phyloP scores from a whole-genome alignment of 1,140 invertebrate genomes.

The Dreissena rostriformis region DNA sequence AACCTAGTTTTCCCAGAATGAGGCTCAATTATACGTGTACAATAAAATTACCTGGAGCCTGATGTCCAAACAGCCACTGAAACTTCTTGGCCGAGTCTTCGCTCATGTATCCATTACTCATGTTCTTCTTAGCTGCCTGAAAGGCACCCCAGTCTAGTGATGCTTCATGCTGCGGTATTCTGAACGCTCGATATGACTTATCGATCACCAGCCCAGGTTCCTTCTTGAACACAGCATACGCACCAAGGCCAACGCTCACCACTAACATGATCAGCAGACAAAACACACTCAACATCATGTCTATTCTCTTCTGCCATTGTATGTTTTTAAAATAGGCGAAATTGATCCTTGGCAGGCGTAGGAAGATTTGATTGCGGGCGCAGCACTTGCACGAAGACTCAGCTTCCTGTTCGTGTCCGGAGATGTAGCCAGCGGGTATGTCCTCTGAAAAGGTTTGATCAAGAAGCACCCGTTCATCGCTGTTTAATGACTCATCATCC shows the following conservation, averaged over 20 bases:
- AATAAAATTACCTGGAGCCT: too few species aligned
- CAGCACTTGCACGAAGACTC: neutral
- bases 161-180: slow-evolving; percentile 75
- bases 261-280: slow-evolving; percentile 37
- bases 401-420: neutral
- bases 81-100: too few species aligned
- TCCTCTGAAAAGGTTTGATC: neutral
- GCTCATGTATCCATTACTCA: neutral
- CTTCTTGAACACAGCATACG: slow-evolving; percentile 62
- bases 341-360: slow-evolving; percentile 32
- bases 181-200: slow-evolving; percentile 74
- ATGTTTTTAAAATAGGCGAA: slow-evolving; percentile 25
- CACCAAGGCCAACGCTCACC: slow-evolving; percentile 63
- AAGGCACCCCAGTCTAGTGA: slow-evolving; percentile 69
- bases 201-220: slow-evolving; percentile 71
- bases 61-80: too few species aligned
- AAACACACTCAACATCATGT: slow-evolving; percentile 58
- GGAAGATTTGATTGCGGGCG: neutral
- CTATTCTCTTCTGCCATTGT: slow-evolving; percentile 27
- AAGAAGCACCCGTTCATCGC: neutral
- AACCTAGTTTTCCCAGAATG: too few species aligned
- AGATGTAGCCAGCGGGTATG: neutral
- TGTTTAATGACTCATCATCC: neutral
- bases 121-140: slow-evolving; percentile 61
- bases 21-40: too few species aligned